These are phyloP conservation scores for Crotophaga sulcirostris DNA, from an alignment of 2,113 vertebrate species.

Conservation along the genomic window DNA sequence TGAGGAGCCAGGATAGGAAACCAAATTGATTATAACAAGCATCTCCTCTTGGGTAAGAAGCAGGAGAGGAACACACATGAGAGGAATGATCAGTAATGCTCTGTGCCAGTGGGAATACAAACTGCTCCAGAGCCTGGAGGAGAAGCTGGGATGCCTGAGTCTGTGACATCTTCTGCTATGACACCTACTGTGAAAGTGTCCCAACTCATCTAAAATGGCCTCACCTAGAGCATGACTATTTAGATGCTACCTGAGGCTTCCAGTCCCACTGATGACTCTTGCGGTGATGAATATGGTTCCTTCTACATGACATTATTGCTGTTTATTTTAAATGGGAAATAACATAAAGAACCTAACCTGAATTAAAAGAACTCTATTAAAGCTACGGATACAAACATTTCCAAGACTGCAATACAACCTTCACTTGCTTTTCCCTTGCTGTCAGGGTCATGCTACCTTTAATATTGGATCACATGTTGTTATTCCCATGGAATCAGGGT, in stretches of 20 bases:
- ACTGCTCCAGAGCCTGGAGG: not conserved
- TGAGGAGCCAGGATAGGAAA: not conserved
- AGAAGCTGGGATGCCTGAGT: not conserved
- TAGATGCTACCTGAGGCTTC: not conserved
- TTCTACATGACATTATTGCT: not conserved
- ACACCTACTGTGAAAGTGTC: not conserved
- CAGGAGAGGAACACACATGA: not conserved
- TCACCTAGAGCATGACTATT: not conserved
- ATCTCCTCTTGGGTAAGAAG: not conserved
- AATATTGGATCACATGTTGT: not conserved
- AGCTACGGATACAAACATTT: not conserved
- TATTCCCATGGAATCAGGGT: not conserved
- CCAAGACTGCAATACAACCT: not conserved
- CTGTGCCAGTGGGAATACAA: not conserved
- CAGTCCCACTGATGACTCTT: not conserved
- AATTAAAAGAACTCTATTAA: not conserved
- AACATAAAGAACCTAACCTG: not conserved
- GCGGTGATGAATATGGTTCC: not conserved
- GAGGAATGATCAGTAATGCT: not conserved
- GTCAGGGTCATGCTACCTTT: not conserved
- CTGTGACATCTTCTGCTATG: not conserved
- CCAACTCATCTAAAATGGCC: not conserved
- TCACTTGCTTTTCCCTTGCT: not conserved
- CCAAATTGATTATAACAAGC: not conserved
- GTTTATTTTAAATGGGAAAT: not conserved